Evolutionary conservation across 2,888 invertebrate species (phyloP).

Genomic region (Leptopterna dolabrata): DNA sequence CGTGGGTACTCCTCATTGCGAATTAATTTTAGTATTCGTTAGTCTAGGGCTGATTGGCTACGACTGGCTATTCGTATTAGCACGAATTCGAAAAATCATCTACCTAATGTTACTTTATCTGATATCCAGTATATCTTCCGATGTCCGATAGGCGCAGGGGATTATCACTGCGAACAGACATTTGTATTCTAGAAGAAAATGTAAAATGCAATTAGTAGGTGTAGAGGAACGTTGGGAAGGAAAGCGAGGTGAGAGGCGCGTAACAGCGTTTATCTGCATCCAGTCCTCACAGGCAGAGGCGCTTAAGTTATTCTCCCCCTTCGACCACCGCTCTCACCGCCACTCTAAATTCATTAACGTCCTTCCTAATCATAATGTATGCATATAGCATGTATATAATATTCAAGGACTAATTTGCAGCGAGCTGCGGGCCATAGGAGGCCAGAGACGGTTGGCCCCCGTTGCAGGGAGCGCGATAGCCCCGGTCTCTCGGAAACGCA

Average conservation of each 20-base stretch:
- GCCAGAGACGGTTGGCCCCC: background rate
- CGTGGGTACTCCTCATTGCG: too few relatives aligned
- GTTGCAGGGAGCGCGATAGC: background rate
- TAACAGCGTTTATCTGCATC: slow-evolving; percentile 37
- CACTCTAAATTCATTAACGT: slow-evolving; percentile 44
- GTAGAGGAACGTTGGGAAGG: background rate
- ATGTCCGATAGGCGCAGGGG: too few relatives aligned
- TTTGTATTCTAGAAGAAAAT: slow-evolving; percentile 19
- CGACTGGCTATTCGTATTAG: too few relatives aligned
- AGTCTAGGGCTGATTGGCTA: too few relatives aligned
- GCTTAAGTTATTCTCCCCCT: slow-evolving; percentile 17
- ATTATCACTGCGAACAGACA: background rate
- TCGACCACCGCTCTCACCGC: background rate
- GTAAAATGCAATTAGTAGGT: slow-evolving; percentile 19
- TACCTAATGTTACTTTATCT: too few relatives aligned
- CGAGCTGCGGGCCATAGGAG: background rate
- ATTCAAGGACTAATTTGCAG: slow-evolving; percentile 32
- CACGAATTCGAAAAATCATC: too few relatives aligned
- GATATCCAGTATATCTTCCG: too few relatives aligned
- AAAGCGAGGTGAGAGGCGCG: background rate
- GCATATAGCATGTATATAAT: slow-evolving; percentile 45
- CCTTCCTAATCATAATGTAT: slow-evolving; percentile 36
- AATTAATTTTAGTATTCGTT: too few relatives aligned
- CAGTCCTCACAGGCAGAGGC: background rate
- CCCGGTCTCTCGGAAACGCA: slow-evolving; percentile 17